phyloP scores from a whole-genome alignment of 2,113 vertebrate genomes.

The Otis tarda region DNA sequence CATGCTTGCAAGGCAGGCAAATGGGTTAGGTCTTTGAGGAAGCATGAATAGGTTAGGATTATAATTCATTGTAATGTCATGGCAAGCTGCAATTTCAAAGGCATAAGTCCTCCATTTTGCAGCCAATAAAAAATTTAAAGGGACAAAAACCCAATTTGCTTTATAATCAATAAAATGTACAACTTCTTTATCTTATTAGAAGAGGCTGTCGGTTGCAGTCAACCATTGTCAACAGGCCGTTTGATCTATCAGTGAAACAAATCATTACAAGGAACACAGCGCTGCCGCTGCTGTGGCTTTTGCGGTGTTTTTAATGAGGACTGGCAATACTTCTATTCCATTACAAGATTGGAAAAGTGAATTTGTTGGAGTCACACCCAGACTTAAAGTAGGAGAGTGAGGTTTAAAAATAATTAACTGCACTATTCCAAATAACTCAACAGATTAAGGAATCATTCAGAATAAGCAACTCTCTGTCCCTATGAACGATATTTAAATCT shows the following conservation, averaged over 20 bases:
- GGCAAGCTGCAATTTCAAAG: conserved; percentile 47
- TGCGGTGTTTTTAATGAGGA: conserved; percentile 27
- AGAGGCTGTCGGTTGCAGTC: conserved; percentile 41
- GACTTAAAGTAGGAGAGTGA: neutral
- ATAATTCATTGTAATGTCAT: conserved; percentile 60
- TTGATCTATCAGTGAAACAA: conserved; percentile 67
- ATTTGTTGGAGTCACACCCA: conserved; percentile 37
- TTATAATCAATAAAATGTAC: conserved; percentile 63
- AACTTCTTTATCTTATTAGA: conserved; percentile 58
- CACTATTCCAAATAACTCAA: neutral
- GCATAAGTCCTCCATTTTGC: conserved; percentile 29
- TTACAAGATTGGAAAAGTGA: neutral
- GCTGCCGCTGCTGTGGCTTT: conserved; percentile 17
- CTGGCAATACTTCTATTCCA: neutral
- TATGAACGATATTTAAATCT: neutral
- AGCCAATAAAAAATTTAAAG: conserved; percentile 66
- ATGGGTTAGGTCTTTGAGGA: conserved; percentile 39
- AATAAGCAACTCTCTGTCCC: neutral
- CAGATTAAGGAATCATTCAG: neutral
- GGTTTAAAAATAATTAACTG: conserved; percentile 44
- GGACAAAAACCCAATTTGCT: conserved; percentile 44
- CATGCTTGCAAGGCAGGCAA: neutral
- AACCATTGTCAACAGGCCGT: conserved; percentile 64
- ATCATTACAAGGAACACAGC: conserved; percentile 14
- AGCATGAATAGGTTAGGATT: conserved; percentile 42